Evolutionary conservation across 2,888 invertebrate genomes (phyloP).

Genomic region (Lasioglossum figueresi): DNA sequence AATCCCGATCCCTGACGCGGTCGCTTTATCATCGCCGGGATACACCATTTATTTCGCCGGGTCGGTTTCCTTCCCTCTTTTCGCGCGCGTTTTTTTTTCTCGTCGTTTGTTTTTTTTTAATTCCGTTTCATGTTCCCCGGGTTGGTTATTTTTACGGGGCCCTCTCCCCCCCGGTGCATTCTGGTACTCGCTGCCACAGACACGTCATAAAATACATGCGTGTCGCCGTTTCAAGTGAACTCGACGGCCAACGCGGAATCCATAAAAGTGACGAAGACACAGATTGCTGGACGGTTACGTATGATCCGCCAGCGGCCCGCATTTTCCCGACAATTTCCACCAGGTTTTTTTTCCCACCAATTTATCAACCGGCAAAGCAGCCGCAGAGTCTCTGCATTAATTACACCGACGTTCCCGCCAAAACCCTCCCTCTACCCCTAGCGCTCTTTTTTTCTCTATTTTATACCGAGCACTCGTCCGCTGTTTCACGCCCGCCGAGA

Average conservation of each 20-base stretch:
- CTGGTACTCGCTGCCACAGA: slow-evolving; percentile 48
- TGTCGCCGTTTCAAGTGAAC: slow-evolving; percentile 58
- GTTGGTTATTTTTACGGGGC: slow-evolving; percentile 49
- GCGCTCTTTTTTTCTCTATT: neutral
- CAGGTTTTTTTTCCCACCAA: slow-evolving; percentile 15
- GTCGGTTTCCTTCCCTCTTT: neutral
- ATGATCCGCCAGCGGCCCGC: neutral
- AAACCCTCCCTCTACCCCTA: neutral
- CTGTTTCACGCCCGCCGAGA: slow-evolving; percentile 26
- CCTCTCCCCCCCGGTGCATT: slow-evolving; percentile 9
- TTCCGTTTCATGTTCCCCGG: slow-evolving; percentile 45
- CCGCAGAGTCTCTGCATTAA: slow-evolving; percentile 40
- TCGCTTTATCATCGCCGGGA: slow-evolving; percentile 51
- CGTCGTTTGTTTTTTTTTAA: slow-evolving; percentile 41
- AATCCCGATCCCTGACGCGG: slow-evolving; percentile 47
- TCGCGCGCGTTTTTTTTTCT: neutral
- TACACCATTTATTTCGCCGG: slow-evolving; percentile 46
- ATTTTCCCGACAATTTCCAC: slow-evolving; percentile 25
- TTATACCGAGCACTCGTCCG: slow-evolving; percentile 20
- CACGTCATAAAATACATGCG: slow-evolving; percentile 60
- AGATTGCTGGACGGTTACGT: slow-evolving; percentile 44
- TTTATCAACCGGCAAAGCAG: slow-evolving; percentile 44
- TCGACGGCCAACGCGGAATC: slow-evolving; percentile 48
- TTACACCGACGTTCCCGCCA: slow-evolving; percentile 31
- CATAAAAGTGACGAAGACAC: slow-evolving; percentile 62